phyloP scores from a whole-genome alignment of 2,113 vertebrate species.

The Sapayoa aenigma region DNA sequence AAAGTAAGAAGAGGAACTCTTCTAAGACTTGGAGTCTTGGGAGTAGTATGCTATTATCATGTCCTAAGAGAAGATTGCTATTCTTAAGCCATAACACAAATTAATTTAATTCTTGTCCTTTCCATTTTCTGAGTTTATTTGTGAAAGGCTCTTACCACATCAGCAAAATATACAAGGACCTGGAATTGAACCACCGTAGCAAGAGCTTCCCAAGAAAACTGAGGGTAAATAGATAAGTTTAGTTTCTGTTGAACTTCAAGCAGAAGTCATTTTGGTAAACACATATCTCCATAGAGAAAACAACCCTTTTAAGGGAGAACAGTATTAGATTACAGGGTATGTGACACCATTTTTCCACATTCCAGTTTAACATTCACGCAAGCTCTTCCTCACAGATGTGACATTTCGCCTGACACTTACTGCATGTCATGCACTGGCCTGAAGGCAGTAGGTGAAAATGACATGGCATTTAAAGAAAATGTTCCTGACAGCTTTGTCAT shows the following conservation, averaged over 20 bases:
- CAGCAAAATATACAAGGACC: slow-evolving; percentile 43
- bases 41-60: not conserved
- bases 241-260: slow-evolving; percentile 42
- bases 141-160: slow-evolving; percentile 18
- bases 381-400: slow-evolving; percentile 51
- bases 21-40: not conserved
- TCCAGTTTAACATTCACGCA: slow-evolving; percentile 2
- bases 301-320: slow-evolving; percentile 26
- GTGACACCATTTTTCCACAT: slow-evolving; percentile 48
- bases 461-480: slow-evolving; percentile 48
- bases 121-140: slow-evolving; percentile 46
- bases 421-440: slow-evolving; percentile 24
- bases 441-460: slow-evolving; percentile 45
- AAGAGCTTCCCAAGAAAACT: slow-evolving; percentile 48
- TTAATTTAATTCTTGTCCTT: not conserved
- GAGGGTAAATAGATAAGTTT: slow-evolving; percentile 30
- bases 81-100: not conserved
- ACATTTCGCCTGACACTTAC: slow-evolving; percentile 39
- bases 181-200: not conserved
- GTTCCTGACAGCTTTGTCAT: not conserved
- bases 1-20: not conserved
- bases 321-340: slow-evolving; percentile 37
- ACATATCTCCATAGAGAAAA: slow-evolving; percentile 18
- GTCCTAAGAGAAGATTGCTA: not conserved
- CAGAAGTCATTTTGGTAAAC: slow-evolving; percentile 45